Conservation (phyloP, 2,888 invertebrate genomes). For the Villa cingulata region DNA sequence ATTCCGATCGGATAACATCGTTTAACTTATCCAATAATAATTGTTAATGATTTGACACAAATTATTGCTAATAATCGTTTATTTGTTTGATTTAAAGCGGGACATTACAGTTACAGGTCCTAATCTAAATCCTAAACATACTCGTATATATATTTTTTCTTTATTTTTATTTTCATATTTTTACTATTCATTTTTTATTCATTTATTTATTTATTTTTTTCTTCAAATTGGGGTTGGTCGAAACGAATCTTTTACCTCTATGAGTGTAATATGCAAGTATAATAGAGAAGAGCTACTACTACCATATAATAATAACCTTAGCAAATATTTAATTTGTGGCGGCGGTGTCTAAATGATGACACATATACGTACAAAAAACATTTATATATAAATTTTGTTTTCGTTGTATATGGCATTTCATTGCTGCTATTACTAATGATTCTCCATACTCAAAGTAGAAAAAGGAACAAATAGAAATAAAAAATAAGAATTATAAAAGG, state of each 20-base stretch:
- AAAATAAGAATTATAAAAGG: too few relatives aligned
- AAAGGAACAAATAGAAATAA: too few relatives aligned
- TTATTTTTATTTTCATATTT: too few relatives aligned
- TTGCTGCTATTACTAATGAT: too few relatives aligned
- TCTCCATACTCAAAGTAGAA: too few relatives aligned
- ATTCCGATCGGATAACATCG: constrained; percentile 8
- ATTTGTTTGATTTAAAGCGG: constrained; percentile 14
- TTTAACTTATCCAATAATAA: constrained; percentile 8
- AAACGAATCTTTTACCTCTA: neutral
- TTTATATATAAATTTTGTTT: too few relatives aligned
- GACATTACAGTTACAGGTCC: constrained; percentile 1
- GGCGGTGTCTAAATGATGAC: neutral
- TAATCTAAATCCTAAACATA: neutral
- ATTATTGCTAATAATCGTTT: constrained; percentile 15
- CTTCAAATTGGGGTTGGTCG: neutral
- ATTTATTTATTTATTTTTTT: too few relatives aligned
- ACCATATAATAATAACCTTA: neutral
- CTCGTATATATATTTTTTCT: too few relatives aligned
- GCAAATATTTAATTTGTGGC: neutral
- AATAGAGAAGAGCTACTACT: too few relatives aligned
- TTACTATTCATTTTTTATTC: too few relatives aligned
- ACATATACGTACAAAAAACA: neutral
- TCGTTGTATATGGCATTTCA: too few relatives aligned
- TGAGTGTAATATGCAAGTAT: neutral
- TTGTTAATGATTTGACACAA: constrained; percentile 12